Conservation (phyloP, 1,140 invertebrate species). For the Eupeodes corollae region DNA sequence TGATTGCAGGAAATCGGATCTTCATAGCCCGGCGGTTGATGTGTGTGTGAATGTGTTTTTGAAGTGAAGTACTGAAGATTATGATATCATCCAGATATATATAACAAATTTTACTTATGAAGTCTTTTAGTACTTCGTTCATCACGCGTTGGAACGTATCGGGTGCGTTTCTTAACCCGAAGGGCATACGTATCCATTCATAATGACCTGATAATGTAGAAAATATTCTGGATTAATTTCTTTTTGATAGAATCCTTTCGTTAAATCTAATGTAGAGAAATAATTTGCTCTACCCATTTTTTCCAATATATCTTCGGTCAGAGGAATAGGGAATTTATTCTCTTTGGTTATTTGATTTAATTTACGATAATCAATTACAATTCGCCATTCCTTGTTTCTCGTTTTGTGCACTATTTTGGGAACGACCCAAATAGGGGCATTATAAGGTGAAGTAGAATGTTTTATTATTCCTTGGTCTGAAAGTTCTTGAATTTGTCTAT, state of each 20-base stretch:
- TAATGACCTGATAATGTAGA: slow-evolving; percentile 27
- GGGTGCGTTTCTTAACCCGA: slow-evolving; percentile 33
- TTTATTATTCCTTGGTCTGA: background rate
- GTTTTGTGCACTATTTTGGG: slow-evolving; percentile 4
- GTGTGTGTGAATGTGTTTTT: slow-evolving; percentile 7
- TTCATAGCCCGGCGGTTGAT: background rate
- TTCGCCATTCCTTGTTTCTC: slow-evolving; percentile 31
- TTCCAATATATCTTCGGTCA: slow-evolving; percentile 37
- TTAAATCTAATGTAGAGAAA: slow-evolving; percentile 37
- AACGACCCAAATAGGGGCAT: slow-evolving; percentile 11
- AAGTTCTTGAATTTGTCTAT: background rate
- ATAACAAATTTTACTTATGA: slow-evolving; percentile 4
- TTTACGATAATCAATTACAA: no score
- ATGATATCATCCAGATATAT: slow-evolving; percentile 23
- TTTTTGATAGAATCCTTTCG: slow-evolving; percentile 39
- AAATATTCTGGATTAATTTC: slow-evolving; percentile 31
- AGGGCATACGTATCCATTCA: slow-evolving; percentile 36
- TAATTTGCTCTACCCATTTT: slow-evolving; percentile 21
- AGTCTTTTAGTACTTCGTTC: slow-evolving; percentile 12
- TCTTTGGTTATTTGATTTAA: no score
- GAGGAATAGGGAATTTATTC: slow-evolving; percentile 39
- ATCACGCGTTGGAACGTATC: slow-evolving; percentile 17
- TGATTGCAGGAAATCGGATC: slow-evolving; percentile 9
- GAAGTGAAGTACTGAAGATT: slow-evolving; percentile 12
- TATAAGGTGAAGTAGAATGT: slow-evolving; percentile 4